These are phyloP conservation scores for Pachypanchax playfairii DNA, from an alignment of 2,113 vertebrate species.

Conservation along the genomic window DNA sequence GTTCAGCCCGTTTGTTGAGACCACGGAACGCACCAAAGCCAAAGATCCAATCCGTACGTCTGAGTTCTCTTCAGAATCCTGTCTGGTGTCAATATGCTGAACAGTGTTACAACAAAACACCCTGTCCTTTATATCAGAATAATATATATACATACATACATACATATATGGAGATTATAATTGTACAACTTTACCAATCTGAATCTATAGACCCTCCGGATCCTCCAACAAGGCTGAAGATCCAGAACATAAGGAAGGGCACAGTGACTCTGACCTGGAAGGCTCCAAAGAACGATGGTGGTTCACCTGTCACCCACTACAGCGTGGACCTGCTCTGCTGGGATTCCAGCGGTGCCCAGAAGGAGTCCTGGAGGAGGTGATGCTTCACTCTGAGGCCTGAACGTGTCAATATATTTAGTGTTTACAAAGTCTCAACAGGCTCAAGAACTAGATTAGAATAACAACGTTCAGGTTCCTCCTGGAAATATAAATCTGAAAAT, in stretches of 20 bases:
- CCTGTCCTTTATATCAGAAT: background rate
- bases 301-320: constrained; percentile 96
- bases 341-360: constrained; percentile 88
- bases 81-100: too few species aligned
- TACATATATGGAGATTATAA: too few species aligned
- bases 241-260: constrained; percentile 87
- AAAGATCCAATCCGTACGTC: constrained; percentile 93
- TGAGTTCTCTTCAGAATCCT: background rate
- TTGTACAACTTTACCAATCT: background rate
- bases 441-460: too few species aligned
- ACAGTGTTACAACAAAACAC: too few species aligned
- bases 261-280: constrained; percentile 91
- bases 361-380: constrained; percentile 90
- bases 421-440: too few species aligned
- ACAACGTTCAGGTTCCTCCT: too few species aligned
- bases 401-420: too few species aligned
- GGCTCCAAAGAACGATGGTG: constrained; percentile 94
- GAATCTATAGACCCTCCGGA: constrained; percentile 90
- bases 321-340: constrained; percentile 93
- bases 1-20: constrained; percentile 84
- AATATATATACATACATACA: too few species aligned
- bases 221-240: constrained; percentile 93
- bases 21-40: constrained; percentile 85
- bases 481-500: too few species aligned
- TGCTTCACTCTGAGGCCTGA: background rate